phyloP scores from a whole-genome alignment of 2,888 invertebrate genomes.

The Sipha maydis region DNA sequence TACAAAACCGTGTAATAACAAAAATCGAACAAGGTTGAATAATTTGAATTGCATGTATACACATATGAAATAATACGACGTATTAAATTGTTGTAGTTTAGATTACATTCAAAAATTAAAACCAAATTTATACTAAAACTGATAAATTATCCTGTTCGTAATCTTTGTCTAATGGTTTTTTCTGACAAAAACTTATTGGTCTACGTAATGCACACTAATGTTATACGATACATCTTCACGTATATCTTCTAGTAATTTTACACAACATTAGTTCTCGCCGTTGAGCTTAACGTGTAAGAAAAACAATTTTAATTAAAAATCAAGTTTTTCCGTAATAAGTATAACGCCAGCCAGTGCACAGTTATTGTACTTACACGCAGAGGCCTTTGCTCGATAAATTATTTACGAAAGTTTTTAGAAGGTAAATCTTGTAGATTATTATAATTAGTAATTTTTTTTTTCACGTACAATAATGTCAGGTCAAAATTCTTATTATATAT shows the following conservation, averaged over 20 bases:
- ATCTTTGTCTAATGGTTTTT: slow-evolving; percentile 45
- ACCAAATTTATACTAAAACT: not conserved
- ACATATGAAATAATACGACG: too few relatives aligned
- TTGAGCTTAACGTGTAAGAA: not conserved
- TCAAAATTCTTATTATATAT: too few relatives aligned
- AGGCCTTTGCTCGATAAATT: too few relatives aligned
- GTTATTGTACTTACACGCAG: too few relatives aligned
- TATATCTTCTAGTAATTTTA: slow-evolving; percentile 15
- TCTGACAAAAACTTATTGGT: slow-evolving; percentile 34
- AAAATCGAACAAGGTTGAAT: not conserved
- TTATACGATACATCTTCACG: slow-evolving; percentile 25
- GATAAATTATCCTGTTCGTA: slow-evolving; percentile 1
- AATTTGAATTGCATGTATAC: not conserved
- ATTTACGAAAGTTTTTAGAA: too few relatives aligned
- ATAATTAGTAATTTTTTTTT: too few relatives aligned
- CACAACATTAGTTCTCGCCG: slow-evolving; percentile 38
- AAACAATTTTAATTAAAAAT: slow-evolving; percentile 39
- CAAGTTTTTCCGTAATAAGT: not conserved
- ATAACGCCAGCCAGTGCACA: not conserved
- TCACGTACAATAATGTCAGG: too few relatives aligned
- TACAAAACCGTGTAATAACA: not conserved
- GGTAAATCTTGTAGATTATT: too few relatives aligned
- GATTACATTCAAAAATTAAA: not conserved
- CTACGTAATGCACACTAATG: slow-evolving; percentile 9
- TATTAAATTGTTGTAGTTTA: too few relatives aligned